phyloP scores from a whole-genome alignment of 1,140 invertebrate species.

The Drosophila arizonae region DNA sequence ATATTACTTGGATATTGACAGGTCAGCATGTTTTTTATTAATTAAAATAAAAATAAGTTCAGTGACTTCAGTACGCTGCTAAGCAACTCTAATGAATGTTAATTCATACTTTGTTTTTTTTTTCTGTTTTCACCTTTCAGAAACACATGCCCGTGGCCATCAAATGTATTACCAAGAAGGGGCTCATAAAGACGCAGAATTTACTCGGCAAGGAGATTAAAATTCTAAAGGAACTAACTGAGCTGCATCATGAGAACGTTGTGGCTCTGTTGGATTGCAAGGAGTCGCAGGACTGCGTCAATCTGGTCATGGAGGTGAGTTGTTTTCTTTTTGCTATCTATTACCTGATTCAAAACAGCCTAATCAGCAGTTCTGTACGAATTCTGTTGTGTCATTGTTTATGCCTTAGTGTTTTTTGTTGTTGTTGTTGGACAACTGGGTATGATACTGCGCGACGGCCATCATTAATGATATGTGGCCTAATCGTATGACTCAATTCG shows the following conservation, averaged over 20 bases:
- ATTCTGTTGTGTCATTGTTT: conserved; percentile 38
- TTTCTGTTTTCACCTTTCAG: conserved; percentile 85
- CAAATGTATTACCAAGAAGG: conserved; percentile 99
- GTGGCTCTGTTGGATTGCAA: conserved; percentile 98
- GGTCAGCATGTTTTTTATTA: neutral
- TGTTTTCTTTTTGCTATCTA: neutral
- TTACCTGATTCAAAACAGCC: neutral
- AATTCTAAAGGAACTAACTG: conserved; percentile 98
- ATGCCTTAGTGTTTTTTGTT: neutral
- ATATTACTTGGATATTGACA: neutral
- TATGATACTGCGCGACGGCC: conserved; percentile 1
- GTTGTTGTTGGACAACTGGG: neutral
- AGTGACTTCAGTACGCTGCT: conserved; percentile 51
- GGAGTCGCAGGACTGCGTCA: conserved; percentile 96
- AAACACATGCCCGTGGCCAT: conserved; percentile 95
- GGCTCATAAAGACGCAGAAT: conserved; percentile 97
- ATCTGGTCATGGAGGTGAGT: conserved; percentile 97
- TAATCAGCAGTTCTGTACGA: conserved; percentile 17
- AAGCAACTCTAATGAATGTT: conserved; percentile 49
- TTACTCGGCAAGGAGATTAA: conserved; percentile 99
- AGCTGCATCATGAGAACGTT: conserved; percentile 98
- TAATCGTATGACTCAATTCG: conserved; percentile 58
- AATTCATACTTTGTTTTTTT: conserved; percentile 43
- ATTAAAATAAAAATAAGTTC: conserved; percentile 43
- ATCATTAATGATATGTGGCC: conserved; percentile 53